Evolutionary conservation across 2,113 vertebrate genomes (phyloP).

Genomic region (Pteropus alecto): DNA sequence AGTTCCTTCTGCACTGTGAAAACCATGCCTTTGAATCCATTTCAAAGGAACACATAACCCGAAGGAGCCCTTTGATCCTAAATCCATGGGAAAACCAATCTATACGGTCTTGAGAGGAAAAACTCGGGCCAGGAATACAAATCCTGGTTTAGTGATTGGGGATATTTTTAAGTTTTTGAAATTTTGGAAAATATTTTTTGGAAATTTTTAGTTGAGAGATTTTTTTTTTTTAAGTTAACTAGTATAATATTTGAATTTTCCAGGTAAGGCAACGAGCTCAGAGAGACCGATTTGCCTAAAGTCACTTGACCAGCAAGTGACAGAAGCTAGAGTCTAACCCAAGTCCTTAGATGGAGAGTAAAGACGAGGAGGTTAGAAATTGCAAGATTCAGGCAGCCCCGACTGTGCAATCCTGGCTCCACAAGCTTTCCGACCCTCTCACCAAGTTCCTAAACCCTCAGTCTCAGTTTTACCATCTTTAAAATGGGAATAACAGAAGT

Average conservation of each 20-base stretch:
- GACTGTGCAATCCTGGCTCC: background rate
- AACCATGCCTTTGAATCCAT: slow-evolving; percentile 63
- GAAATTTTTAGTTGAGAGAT: background rate
- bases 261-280: background rate
- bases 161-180: background rate
- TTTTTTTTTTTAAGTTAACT: background rate
- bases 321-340: background rate
- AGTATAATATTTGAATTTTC: background rate
- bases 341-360: background rate
- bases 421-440: background rate
- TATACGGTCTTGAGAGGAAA: slow-evolving; percentile 36
- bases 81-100: slow-evolving; percentile 57
- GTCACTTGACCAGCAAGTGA: background rate
- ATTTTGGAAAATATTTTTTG: background rate
- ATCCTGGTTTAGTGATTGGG: background rate
- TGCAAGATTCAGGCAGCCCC: background rate
- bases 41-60: slow-evolving; percentile 63
- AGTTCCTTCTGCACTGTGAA: background rate
- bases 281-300: background rate
- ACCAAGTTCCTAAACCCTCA: background rate
- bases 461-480: background rate
- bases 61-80: slow-evolving; percentile 67
- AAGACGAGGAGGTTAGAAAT: background rate
- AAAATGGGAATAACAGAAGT: background rate
- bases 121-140: background rate